Conservation (phyloP, 2,113 vertebrate genomes). For the Lipotes vexillifer region DNA sequence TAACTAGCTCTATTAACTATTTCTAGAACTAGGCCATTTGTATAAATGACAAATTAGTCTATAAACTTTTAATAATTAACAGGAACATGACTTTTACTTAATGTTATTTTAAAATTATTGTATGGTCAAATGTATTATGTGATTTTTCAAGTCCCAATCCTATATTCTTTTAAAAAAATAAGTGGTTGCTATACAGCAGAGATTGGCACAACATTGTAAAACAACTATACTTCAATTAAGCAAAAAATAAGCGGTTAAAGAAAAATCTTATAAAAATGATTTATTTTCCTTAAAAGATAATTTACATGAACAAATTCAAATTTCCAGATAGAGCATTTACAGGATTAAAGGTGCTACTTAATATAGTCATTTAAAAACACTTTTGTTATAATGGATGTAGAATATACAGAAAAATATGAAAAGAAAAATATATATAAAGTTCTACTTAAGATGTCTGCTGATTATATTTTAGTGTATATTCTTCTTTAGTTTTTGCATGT, state of each 20-base stretch:
- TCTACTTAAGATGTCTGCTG: background rate
- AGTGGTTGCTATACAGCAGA: background rate
- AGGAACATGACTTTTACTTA: background rate
- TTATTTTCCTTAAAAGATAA: conserved; percentile 17
- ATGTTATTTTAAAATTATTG: background rate
- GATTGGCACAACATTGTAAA: background rate
- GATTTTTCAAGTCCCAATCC: background rate
- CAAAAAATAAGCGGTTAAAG: background rate
- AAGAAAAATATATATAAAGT: background rate
- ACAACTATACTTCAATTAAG: background rate
- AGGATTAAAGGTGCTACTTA: background rate
- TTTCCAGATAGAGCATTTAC: background rate
- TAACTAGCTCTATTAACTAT: background rate
- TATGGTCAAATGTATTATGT: background rate
- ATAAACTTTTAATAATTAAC: background rate
- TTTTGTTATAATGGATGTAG: background rate
- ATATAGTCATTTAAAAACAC: background rate
- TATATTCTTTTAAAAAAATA: background rate
- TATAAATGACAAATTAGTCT: background rate
- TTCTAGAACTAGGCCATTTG: background rate
- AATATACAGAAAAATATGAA: background rate
- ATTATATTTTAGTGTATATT: conserved; percentile 20
- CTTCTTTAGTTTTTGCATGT: background rate
- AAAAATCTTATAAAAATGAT: background rate
- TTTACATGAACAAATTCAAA: background rate